Conservation (phyloP, 2,888 invertebrate species). For the Cerastoderma edule region DNA sequence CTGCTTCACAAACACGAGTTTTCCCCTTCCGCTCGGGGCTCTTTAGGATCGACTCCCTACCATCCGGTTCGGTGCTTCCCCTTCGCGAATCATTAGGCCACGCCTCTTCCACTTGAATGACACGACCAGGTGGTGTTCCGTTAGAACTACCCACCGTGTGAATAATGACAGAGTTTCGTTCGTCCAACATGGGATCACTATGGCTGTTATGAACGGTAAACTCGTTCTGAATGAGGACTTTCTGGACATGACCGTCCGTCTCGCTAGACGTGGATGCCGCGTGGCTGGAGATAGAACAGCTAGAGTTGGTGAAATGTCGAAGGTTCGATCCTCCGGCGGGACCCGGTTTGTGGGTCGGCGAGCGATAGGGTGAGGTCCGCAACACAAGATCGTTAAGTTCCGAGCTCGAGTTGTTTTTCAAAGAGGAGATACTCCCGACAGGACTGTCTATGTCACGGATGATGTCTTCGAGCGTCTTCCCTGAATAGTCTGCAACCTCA, state of each 20-base stretch:
- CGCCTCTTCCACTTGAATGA: slow-evolving; percentile 10
- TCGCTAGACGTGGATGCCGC: slow-evolving; percentile 10
- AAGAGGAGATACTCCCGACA: slow-evolving; percentile 11
- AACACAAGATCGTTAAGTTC: slow-evolving; percentile 15
- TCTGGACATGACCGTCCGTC: background rate
- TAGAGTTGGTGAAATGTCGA: slow-evolving; percentile 11
- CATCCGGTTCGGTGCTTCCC: background rate
- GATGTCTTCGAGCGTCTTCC: slow-evolving; percentile 14
- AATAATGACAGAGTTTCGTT: background rate
- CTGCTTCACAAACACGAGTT: background rate
- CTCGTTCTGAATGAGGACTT: slow-evolving; percentile 10
- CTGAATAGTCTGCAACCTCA: slow-evolving; percentile 4
- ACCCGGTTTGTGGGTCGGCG: slow-evolving; percentile 1
- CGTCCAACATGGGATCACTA: slow-evolving; percentile 9
- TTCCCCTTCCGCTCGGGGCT: slow-evolving; percentile 19
- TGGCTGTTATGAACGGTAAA: slow-evolving; percentile 5
- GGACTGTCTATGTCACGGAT: slow-evolving; percentile 17
- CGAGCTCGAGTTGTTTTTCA: slow-evolving; percentile 16
- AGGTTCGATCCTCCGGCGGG: slow-evolving; percentile 3
- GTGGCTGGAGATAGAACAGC: slow-evolving; percentile 11
- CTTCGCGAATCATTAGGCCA: background rate
- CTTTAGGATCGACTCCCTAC: slow-evolving; percentile 15
- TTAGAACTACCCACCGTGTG: background rate
- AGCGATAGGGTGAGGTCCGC: slow-evolving; percentile 13
- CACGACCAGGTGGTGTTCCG: background rate